Evolutionary conservation across 1,140 invertebrate species (phyloP).

Genomic region (Sweltsa coloradensis): DNA sequence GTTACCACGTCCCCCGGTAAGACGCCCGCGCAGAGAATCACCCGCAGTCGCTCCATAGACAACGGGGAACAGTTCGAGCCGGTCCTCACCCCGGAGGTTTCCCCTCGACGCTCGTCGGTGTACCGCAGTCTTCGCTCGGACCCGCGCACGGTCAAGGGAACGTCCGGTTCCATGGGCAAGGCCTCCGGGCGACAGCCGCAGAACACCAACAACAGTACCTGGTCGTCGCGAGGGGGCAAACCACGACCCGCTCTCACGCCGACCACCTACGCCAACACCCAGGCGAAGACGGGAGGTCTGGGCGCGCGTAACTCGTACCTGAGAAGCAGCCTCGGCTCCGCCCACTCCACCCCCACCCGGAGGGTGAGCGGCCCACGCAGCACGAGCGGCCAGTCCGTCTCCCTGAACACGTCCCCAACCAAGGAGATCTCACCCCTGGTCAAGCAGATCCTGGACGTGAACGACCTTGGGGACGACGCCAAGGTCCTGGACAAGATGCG

Average conservation of each 20-base stretch:
- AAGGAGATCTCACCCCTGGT: conserved; percentile 46
- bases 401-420: conserved; percentile 32
- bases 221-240: too few relatives aligned
- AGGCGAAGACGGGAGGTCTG: too few relatives aligned
- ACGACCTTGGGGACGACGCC: conserved; percentile 45
- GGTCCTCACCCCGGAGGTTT: too few relatives aligned
- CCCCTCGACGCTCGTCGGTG: neutral
- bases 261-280: too few relatives aligned
- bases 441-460: conserved; percentile 54
- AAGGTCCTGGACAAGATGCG: conserved; percentile 57
- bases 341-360: neutral
- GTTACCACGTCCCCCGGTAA: too few relatives aligned
- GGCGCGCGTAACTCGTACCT: neutral
- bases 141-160: neutral
- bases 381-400: conserved; percentile 2
- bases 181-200: too few relatives aligned
- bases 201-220: too few relatives aligned
- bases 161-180: neutral
- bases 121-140: neutral
- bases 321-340: neutral
- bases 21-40: too few relatives aligned
- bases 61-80: neutral
- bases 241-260: neutral
- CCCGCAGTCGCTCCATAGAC: too few relatives aligned
- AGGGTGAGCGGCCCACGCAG: neutral